phyloP scores from a whole-genome alignment of 1,140 invertebrate genomes.

The Ips nitidus region DNA sequence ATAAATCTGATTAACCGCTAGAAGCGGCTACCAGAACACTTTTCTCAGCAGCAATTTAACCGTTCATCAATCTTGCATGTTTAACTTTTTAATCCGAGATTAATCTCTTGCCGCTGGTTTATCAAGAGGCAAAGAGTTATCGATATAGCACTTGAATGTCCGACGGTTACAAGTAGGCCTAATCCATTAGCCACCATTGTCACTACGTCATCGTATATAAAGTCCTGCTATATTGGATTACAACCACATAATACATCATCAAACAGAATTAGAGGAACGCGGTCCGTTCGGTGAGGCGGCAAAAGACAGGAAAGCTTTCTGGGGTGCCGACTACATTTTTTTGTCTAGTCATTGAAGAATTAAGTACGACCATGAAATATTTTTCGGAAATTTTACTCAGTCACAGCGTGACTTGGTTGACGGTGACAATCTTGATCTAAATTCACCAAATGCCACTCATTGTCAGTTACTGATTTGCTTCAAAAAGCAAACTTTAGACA shows the following conservation, averaged over 20 bases:
- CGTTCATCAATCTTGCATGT: conserved; percentile 34
- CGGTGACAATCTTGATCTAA: too few relatives aligned
- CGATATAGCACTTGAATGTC: conserved; percentile 34
- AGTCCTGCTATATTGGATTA: conserved; percentile 33
- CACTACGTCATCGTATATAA: conserved; percentile 35
- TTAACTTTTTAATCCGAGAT: conserved; percentile 18
- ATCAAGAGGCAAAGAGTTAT: conserved; percentile 29
- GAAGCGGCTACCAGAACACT: not conserved
- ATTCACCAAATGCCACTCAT: too few relatives aligned
- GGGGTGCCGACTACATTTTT: conserved; percentile 27
- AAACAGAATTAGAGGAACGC: conserved; percentile 31
- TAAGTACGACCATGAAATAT: conserved; percentile 6
- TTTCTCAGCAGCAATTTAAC: conserved; percentile 7
- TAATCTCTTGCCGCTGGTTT: conserved; percentile 21
- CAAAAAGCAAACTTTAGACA: too few relatives aligned
- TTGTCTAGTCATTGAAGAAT: conserved; percentile 28
- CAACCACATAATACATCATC: conserved; percentile 37
- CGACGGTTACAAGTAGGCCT: conserved; percentile 29
- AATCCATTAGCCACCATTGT: conserved; percentile 38
- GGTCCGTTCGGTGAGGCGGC: conserved; percentile 8
- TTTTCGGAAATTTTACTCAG: not conserved
- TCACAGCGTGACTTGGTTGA: too few relatives aligned
- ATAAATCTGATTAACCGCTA: not conserved
- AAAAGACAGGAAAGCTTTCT: conserved; percentile 18
- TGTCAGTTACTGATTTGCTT: too few relatives aligned